A percentile compares a stretch with the other conserved stretches of the same genome.
phyloP scores from a whole-genome alignment of 2,888 invertebrate species.

The Drosophila subsilvestris region DNA sequence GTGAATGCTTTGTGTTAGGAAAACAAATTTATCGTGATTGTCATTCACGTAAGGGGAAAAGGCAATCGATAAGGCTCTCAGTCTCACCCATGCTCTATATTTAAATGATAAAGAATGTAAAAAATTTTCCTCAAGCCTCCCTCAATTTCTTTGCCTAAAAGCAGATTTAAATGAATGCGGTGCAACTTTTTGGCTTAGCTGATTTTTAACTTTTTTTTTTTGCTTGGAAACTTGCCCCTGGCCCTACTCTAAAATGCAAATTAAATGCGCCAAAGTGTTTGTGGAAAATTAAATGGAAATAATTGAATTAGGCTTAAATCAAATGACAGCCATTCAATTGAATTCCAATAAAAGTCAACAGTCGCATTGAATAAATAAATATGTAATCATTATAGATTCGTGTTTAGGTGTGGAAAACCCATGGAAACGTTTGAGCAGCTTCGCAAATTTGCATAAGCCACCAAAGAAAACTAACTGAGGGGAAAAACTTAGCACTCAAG shows the following conservation, averaged over 20 bases:
- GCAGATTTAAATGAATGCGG: conserved; percentile 36
- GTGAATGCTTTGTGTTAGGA: too few relatives aligned
- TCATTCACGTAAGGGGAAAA: too few relatives aligned
- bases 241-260: conserved; percentile 28
- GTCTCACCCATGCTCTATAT: too few relatives aligned
- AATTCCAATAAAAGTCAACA: conserved; percentile 25
- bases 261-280: conserved; percentile 35
- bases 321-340: conserved; percentile 22
- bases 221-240: conserved; percentile 2
- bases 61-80: too few relatives aligned
- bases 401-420: conserved; percentile 9
- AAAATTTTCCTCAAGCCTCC: background rate
- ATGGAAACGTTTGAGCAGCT: conserved; percentile 30
- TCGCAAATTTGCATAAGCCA: conserved; percentile 25
- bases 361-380: conserved; percentile 36
- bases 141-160: conserved; percentile 12
- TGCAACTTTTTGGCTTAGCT: conserved; percentile 30
- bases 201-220: conserved; percentile 37
- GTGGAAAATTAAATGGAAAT: conserved; percentile 38
- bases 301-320: conserved; percentile 43
- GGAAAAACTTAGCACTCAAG: conserved; percentile 3
- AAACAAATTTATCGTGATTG: too few relatives aligned
- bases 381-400: conserved; percentile 1
- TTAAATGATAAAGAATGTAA: background rate
- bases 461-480: conserved; percentile 4